These are phyloP conservation scores for Neria commutata DNA, from an alignment of 2,888 invertebrate species.

Conservation along the genomic window DNA sequence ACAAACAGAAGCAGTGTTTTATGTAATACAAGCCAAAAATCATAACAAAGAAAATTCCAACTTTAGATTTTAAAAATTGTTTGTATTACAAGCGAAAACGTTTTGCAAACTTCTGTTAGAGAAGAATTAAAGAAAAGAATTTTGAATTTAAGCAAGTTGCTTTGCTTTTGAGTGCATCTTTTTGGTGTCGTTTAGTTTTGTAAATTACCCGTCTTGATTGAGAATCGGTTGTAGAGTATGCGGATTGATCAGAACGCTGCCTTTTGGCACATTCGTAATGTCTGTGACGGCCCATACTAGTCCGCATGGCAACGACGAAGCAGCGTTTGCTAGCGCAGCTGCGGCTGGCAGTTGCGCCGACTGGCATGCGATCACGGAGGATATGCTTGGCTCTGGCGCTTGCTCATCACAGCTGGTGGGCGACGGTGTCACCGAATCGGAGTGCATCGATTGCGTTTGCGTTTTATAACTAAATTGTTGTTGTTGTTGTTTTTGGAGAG, in stretches of 20 bases:
- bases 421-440: conserved; percentile 79
- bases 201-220: conserved; percentile 63
- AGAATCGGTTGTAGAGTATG: conserved; percentile 63
- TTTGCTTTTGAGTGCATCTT: conserved; percentile 3
- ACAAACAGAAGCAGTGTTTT: conserved; percentile 10
- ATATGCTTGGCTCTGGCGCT: conserved; percentile 56
- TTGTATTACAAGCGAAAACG: too few relatives aligned
- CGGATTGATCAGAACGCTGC: conserved; percentile 89
- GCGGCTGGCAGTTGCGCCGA: conserved; percentile 19
- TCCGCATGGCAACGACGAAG: conserved; percentile 48
- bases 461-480: conserved; percentile 59
- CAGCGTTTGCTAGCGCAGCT: conserved; percentile 11
- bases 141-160: neutral
- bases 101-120: conserved; percentile 41
- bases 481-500: conserved; percentile 28
- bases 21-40: conserved; percentile 13
- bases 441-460: conserved; percentile 63
- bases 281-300: conserved; percentile 89
- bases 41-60: conserved; percentile 11
- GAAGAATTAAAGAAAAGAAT: neutral
- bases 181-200: conserved; percentile 34
- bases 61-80: conserved; percentile 25
- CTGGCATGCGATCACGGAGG: conserved; percentile 43
- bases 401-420: conserved; percentile 67
- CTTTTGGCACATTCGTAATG: conserved; percentile 82